Evolutionary conservation across 2,888 invertebrate species (phyloP), one percentile per base, ranked within the genome.

Genomic region (Agriopis leucophaearia): DNA sequence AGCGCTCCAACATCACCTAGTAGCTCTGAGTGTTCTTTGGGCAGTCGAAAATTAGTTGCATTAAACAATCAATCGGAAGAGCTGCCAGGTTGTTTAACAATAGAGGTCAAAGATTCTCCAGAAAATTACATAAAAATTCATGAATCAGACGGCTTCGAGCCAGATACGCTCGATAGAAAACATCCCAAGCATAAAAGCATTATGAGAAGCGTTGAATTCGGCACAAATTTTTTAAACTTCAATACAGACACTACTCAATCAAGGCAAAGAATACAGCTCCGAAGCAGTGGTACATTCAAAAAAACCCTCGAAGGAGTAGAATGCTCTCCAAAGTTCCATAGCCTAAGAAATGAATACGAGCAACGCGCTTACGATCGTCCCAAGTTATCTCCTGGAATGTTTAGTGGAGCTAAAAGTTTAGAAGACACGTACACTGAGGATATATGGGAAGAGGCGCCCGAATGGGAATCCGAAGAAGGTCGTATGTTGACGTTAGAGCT

Each of bases 81-180:
- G 78, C 96, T 96, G 70, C 97, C 97, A 0, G 97, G 97, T 8
- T 97, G 97, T 78, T 92, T 98, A 81, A 96, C 97, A 40, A 98
- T 98, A 70, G 97, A 97, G 90, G 96, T 97, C 0, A 96, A 96
- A 82, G 97, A 97, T 84, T 96, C 97, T 18, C 96, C 97, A 0
- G 96, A 96, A 77, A 96, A 97, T 80, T 96, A 96, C 74, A 95
- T 96, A 8, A 95, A 95, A 79, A 96, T 96, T 57, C 95, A 97
- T 65, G 97, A 97, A 80, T 97, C 97, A 1, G 97, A 97, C 78
- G 96, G 96, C 63, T 98, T 97, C 78, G 98, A 98, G 85, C 97
- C 97, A 0, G 97, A 98, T 75, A 98, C 98, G 0, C 91, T 98
- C 64, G 98, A 98, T 80, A 94, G 97, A 36, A 97, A 97, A 81